Conservation (phyloP, 2,888 invertebrate genomes). For the Leucophora obtusa region DNA sequence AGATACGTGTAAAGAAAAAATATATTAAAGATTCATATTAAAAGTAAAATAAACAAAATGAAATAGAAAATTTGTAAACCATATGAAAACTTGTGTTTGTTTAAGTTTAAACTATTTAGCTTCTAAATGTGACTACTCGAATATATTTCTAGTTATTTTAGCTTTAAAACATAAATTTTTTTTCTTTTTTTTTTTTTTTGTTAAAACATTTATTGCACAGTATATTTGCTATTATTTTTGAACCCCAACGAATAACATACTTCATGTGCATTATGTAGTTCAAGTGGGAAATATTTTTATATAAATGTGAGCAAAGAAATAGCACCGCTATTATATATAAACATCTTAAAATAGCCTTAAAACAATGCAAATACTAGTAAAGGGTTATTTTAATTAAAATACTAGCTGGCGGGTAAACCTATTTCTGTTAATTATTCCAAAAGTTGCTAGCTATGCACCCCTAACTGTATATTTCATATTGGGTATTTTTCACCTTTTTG, state of each 20-base stretch:
- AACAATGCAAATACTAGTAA: too few relatives aligned
- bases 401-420: too few relatives aligned
- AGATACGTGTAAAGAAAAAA: slow-evolving; percentile 5
- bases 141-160: background rate
- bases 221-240: slow-evolving; percentile 30
- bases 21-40: slow-evolving; percentile 6
- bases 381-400: too few relatives aligned
- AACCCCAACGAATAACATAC: background rate
- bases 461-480: too few relatives aligned
- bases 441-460: too few relatives aligned
- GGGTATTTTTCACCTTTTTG: too few relatives aligned
- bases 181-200: slow-evolving; percentile 2
- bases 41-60: slow-evolving; percentile 11
- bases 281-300: slow-evolving; percentile 32
- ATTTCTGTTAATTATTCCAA: too few relatives aligned
- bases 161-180: slow-evolving; percentile 13
- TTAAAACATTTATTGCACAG: slow-evolving; percentile 32
- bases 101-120: background rate
- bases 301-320: slow-evolving; percentile 16
- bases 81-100: background rate
- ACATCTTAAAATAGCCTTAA: too few relatives aligned
- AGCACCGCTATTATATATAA: slow-evolving; percentile 14
- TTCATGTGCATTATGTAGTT: slow-evolving; percentile 44
- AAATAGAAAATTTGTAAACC: slow-evolving; percentile 9
- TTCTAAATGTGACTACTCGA: background rate